Base-by-base conservation (phyloP, 1,140 invertebrate species). In the Pachyrhynchus sulphureomaculatus region DNA sequence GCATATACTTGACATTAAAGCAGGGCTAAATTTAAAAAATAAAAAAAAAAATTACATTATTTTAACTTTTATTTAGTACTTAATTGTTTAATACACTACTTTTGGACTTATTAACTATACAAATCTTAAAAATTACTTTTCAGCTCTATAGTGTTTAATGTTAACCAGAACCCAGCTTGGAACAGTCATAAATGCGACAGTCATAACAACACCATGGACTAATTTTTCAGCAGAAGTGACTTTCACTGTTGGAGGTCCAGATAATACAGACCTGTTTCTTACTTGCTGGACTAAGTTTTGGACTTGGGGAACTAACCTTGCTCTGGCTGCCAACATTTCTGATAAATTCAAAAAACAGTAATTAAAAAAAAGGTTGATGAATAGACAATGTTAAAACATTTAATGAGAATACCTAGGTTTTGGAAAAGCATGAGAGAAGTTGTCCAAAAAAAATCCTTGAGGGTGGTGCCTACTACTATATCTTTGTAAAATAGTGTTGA, bases 111-210 rank as follows among this genome's bases (percentile, higher is more conserved):
- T n/a, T n/a, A 29, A 29, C 26, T 29, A 29, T 29, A 29, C 5
- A 29, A 29, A 29, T 29, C 6, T 9, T 6, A 37, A 15, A 42
- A 18, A 42, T 54, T 39, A 54, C 13, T 17, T 9, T 48, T n/a
- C 2, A 4, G 12, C 45, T 45, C 49, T 68, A 52, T 72, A 72
- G 34, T 68, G 39, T 20, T 67, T 68, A 26, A 72, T 66, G 53
- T 72, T 64, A 20, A 58, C 37, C 5, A 72, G 58, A 4, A 72
- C 69, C 62, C 63, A 72, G 8, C 45, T 44, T 8, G 71, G 71
- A 10, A 66, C 15, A 42, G 62, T 49, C 8, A 65, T 12, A 1
- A 65, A 15, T 17, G 62, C 61, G 29, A 59, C 48, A 32, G 59
- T 18, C 6, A 72, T 65, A 2, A 58, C 37, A 4, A 64, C 0